Evolutionary conservation across 2,113 vertebrate genomes (phyloP).

Genomic region (Megaceryle torquata): DNA sequence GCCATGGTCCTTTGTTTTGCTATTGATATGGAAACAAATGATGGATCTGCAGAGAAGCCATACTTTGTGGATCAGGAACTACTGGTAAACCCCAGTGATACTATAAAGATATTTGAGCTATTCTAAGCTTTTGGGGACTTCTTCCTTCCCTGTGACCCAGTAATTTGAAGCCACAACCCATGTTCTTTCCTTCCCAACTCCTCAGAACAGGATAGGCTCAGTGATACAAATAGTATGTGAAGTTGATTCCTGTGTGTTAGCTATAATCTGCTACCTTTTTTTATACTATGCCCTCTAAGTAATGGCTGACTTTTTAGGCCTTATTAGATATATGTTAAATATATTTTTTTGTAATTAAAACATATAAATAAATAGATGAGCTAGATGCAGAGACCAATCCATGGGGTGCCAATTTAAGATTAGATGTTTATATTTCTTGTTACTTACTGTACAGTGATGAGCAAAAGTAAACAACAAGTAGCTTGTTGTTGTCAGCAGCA

Average conservation of each 20-base stretch:
- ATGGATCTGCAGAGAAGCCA: constrained; percentile 77
- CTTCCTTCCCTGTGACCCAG: background rate
- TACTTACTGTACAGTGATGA: background rate
- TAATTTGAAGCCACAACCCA: background rate
- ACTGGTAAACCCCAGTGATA: constrained; percentile 68
- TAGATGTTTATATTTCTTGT: background rate
- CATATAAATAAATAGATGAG: background rate
- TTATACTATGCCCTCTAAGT: background rate
- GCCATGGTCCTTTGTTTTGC: constrained; percentile 77
- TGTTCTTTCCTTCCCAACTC: background rate
- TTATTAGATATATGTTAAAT: background rate
- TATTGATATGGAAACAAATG: constrained; percentile 79
- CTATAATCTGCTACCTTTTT: background rate
- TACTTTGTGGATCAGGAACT: constrained; percentile 79
- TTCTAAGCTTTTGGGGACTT: background rate
- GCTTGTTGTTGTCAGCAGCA: background rate
- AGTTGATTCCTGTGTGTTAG: background rate
- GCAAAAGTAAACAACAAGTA: background rate
- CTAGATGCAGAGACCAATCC: background rate
- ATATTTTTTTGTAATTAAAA: background rate
- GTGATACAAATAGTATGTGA: background rate
- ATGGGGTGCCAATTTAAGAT: background rate
- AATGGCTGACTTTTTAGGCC: background rate
- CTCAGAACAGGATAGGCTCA: background rate
- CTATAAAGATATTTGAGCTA: background rate